Conservation (phyloP, 2,113 vertebrate species). For the Microcebus griseorufus region DNA sequence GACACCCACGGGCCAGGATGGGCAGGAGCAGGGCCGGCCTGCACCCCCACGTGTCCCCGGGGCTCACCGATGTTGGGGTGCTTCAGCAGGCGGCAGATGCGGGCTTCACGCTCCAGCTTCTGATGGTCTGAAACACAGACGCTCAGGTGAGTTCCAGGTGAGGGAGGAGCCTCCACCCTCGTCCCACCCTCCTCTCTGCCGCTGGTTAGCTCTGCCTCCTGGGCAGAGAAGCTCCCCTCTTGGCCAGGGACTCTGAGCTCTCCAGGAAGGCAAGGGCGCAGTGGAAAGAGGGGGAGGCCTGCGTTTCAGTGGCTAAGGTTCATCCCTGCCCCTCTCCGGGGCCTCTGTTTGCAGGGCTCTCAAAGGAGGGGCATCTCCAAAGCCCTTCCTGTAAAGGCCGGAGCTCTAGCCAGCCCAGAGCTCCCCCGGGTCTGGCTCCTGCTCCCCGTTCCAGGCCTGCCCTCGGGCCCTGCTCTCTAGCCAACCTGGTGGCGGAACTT, state of each 20-base stretch:
- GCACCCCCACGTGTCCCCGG: accelerated
- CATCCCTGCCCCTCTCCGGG: background rate
- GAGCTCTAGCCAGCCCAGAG: background rate
- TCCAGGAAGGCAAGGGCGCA: background rate
- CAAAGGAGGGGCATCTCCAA: background rate
- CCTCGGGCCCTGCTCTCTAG: accelerated
- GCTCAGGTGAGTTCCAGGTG: background rate
- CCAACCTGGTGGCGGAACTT: background rate
- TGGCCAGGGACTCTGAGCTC: background rate
- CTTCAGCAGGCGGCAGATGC: slow-evolving; percentile 96
- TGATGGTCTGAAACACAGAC: slow-evolving; percentile 91
- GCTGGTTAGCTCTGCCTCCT: background rate
- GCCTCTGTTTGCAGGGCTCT: background rate
- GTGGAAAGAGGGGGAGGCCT: background rate
- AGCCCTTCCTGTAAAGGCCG: background rate
- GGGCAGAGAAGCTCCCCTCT: background rate
- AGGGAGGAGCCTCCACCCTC: background rate
- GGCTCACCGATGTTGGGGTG: slow-evolving; percentile 95
- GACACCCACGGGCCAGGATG: background rate
- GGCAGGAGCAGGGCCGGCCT: background rate
- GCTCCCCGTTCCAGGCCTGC: background rate
- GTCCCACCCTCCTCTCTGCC: too few relatives aligned
- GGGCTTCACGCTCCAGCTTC: slow-evolving; percentile 96
- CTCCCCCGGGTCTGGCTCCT: accelerated
- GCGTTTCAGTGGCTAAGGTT: background rate